Base-by-base conservation (phyloP, 1,140 invertebrate genomes). In the Listronotus bonariensis region DNA sequence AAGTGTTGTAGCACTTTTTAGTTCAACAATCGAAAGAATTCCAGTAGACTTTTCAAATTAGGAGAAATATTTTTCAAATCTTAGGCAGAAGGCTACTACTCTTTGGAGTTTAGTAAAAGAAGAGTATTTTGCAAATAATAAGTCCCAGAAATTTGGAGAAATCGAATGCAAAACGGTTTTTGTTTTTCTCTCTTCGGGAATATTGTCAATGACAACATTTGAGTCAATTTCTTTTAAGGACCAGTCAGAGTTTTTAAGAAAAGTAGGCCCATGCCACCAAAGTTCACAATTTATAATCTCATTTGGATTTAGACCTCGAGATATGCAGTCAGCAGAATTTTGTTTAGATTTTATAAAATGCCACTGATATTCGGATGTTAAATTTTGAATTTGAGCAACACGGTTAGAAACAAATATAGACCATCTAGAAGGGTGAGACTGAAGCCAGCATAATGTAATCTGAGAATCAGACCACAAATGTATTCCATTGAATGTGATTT, bases 251-350 rank as follows among this genome's bases (percentile, higher is more conserved):
- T 51, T 26, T 26, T 20, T 15, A n/a, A 75, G 45, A 55, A 53
- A 77, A 0, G n/a, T n/a, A 51, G 76, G 76, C 9, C 74, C 75
- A 8, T 61, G 12, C 64, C 68, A 76, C 74, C 74, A 78, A 9
- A 77, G 43, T 4, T 49, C 14, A n/a, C 49, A 63, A 51, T 40
- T 60, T 8, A 12, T 15, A 5, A 77, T 32, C n/a, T 72, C 32
- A 15, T 34, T 9, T 14, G 74, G 67, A 0, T 15, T 12, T 14
- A 72, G 1, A n/a, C 81, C 81, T 52, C 81, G n/a, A 6, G 80
- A 81, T 8, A 75, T 58, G 3, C 70, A 60, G 73, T 84, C 81
- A 7, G 79, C 79, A 34, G 80, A 80, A 70, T 83, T 83, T 2
- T 77, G 51, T 17, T 48, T 43, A 1, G 76, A 70, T 6, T 53